These are phyloP conservation scores for Apamea epomidion DNA, from an alignment of 2,888 invertebrate species.

Conservation along the genomic window DNA sequence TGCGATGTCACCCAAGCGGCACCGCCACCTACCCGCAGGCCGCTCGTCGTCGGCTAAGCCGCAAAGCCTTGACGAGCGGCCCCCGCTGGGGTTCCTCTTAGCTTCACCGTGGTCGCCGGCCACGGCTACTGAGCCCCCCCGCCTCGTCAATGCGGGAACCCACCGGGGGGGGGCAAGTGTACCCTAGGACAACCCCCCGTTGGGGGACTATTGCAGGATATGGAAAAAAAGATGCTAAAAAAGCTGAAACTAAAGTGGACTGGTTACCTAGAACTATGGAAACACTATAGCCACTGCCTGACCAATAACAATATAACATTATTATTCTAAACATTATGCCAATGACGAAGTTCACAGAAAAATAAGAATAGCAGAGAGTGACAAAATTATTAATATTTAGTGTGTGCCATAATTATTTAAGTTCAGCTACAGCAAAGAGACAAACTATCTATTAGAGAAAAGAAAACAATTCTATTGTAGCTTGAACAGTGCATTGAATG, in stretches of 20 bases:
- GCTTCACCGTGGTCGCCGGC: too few relatives aligned
- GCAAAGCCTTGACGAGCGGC: too few relatives aligned
- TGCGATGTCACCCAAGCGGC: too few relatives aligned
- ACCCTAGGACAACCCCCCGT: too few relatives aligned
- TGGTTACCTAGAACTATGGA: not conserved
- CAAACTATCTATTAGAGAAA: not conserved
- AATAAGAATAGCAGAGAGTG: not conserved
- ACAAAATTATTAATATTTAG: not conserved
- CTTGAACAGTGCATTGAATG: slow-evolving; percentile 42
- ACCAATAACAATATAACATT: not conserved
- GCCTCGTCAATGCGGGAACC: too few relatives aligned
- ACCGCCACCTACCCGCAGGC: too few relatives aligned
- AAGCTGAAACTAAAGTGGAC: not conserved
- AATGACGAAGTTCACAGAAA: not conserved
- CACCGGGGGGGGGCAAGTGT: too few relatives aligned
- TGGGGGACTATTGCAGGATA: too few relatives aligned
- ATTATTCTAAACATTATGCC: not conserved
- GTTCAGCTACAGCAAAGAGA: not conserved
- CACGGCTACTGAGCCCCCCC: too few relatives aligned
- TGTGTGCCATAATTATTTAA: not conserved
- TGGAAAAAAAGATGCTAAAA: too few relatives aligned
- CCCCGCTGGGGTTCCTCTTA: too few relatives aligned
- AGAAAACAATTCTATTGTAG: slow-evolving; percentile 29
- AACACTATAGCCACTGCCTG: not conserved
- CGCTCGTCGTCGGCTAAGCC: too few relatives aligned